Evolutionary conservation across 2,888 invertebrate genomes (phyloP).

Genomic region (Myathropa florea): DNA sequence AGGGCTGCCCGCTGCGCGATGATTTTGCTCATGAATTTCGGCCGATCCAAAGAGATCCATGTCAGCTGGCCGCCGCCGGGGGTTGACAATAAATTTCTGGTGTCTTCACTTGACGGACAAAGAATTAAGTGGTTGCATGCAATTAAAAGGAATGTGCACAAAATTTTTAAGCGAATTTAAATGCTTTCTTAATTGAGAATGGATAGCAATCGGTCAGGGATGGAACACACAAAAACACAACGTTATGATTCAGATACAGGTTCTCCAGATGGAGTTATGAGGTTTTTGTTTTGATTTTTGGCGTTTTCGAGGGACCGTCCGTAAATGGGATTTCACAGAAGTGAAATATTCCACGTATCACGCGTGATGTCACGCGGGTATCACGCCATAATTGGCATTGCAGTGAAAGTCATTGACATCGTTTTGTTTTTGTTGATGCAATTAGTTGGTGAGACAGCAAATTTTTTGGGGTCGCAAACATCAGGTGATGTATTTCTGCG

Average conservation of each 20-base stretch:
- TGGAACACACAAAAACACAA: not conserved
- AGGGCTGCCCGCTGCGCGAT: slow-evolving; percentile 25
- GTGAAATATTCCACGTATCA: not conserved
- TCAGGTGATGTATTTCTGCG: not conserved
- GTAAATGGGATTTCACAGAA: not conserved
- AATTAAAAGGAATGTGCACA: slow-evolving; percentile 65
- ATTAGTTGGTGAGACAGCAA: not conserved
- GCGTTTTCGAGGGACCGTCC: not conserved
- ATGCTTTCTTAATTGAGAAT: slow-evolving; percentile 54
- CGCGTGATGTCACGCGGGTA: not conserved
- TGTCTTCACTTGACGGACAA: not conserved
- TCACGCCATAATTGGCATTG: not conserved
- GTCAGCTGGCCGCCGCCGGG: not conserved
- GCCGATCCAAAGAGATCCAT: not conserved
- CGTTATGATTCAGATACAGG: not conserved
- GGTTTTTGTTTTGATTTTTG: too few species aligned
- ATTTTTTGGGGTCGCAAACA: too few species aligned
- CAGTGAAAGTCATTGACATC: not conserved
- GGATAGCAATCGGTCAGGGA: slow-evolving; percentile 35
- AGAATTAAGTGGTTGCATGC: slow-evolving; percentile 14
- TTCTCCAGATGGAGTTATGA: not conserved
- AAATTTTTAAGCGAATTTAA: slow-evolving; percentile 63
- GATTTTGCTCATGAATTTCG: slow-evolving; percentile 41
- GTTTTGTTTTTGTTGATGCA: not conserved
- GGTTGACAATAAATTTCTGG: not conserved